These are phyloP conservation scores for Struthio camelus DNA, from an alignment of 2,113 vertebrate genomes.

Conservation along the genomic window DNA sequence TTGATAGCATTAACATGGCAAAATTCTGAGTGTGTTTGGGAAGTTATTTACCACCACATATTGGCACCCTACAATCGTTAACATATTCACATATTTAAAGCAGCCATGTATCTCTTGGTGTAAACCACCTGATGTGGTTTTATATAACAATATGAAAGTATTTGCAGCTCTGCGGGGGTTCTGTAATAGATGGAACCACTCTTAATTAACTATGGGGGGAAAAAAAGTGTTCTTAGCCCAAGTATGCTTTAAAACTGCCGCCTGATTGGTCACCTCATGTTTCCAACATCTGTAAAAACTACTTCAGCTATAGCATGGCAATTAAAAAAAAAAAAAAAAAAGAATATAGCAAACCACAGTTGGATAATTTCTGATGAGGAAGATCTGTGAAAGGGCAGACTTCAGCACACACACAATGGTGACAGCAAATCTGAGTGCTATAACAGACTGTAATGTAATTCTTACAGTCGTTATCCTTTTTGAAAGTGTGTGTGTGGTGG, in stretches of 20 bases:
- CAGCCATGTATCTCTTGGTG: not conserved
- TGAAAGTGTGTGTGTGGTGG: conserved; percentile 1
- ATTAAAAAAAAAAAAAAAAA: not conserved
- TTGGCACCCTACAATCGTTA: not conserved
- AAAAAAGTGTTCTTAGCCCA: not conserved
- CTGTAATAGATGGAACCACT: not conserved
- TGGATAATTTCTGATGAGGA: not conserved
- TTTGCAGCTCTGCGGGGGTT: not conserved
- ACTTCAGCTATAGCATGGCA: not conserved
- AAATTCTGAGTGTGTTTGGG: not conserved
- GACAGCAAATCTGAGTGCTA: not conserved
- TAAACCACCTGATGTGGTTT: not conserved
- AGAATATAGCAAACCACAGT: not conserved
- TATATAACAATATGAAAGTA: not conserved
- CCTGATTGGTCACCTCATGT: not conserved
- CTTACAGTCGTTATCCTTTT: conserved; percentile 9
- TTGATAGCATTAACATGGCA: not conserved
- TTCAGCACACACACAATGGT: not conserved
- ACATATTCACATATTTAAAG: not conserved
- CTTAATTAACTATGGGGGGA: not conserved
- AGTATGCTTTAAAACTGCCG: not conserved
- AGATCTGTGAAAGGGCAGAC: not conserved
- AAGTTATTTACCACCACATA: not conserved
- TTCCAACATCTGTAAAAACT: conserved; percentile 19
- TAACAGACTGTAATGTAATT: not conserved